phyloP scores from a whole-genome alignment of 2,113 vertebrate species.

The Taurulus bubalis region DNA sequence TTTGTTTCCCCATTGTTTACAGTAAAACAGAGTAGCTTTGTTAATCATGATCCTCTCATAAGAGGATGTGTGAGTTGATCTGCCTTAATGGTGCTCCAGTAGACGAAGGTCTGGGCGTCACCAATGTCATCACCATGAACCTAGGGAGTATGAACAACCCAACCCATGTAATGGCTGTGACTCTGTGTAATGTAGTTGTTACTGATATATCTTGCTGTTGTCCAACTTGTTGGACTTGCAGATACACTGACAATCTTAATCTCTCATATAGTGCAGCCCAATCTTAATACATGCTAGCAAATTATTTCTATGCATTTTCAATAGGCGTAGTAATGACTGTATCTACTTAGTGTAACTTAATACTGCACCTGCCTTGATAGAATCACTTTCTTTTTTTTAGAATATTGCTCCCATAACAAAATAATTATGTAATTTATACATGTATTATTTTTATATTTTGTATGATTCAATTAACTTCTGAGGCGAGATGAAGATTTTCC shows the following conservation, averaged over 20 bases:
- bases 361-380: not conserved
- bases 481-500: not conserved
- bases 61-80: not conserved
- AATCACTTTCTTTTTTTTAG: not conserved
- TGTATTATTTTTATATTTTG: not conserved
- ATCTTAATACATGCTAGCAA: not conserved
- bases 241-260: not conserved
- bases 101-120: not conserved
- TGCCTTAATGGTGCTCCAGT: not conserved
- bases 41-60: not conserved
- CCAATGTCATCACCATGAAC: not conserved
- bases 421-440: not conserved
- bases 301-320: not conserved
- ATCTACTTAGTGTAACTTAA: not conserved
- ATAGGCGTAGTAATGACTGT: not conserved
- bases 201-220: not conserved
- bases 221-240: not conserved
- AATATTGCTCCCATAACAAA: not conserved
- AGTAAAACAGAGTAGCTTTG: not conserved
- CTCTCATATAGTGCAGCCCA: not conserved
- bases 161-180: not conserved
- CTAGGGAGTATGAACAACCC: not conserved
- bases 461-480: conserved; percentile 7
- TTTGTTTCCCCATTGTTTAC: not conserved
- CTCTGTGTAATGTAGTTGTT: not conserved